Conservation (phyloP, 2,113 vertebrate genomes). For the Alouatta palliata region DNA sequence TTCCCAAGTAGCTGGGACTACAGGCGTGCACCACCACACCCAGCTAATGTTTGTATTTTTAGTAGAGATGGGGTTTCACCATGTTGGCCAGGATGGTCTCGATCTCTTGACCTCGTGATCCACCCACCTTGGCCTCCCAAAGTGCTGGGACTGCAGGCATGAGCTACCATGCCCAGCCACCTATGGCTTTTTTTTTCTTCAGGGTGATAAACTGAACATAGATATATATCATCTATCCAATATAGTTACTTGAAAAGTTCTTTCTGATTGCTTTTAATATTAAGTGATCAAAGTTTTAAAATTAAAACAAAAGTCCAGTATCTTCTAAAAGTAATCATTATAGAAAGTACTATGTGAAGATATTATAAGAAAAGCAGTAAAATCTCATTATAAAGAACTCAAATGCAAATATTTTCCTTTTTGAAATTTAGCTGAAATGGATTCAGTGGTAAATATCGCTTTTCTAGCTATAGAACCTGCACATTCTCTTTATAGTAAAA, state of each 20-base stretch:
- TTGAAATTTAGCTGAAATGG: slow-evolving; percentile 41
- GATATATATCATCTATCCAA: not conserved
- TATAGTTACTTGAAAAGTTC: slow-evolving; percentile 26
- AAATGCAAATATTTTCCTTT: slow-evolving; percentile 50
- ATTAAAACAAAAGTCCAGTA: not conserved
- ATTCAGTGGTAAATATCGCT: not conserved
- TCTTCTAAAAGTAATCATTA: slow-evolving; percentile 21
- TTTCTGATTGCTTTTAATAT: slow-evolving; percentile 16
- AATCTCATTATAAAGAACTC: slow-evolving; percentile 42
- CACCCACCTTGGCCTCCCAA: too few species aligned
- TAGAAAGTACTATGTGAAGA: not conserved
- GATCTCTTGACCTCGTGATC: too few species aligned
- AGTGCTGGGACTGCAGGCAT: too few species aligned
- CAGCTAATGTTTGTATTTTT: too few species aligned
- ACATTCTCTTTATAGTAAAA: slow-evolving; percentile 34
- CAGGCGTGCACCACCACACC: too few species aligned
- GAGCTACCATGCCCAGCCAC: too few species aligned
- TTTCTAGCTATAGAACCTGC: not conserved
- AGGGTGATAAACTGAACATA: not conserved
- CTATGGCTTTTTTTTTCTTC: not conserved
- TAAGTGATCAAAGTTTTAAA: slow-evolving; percentile 23
- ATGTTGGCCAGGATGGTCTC: too few species aligned
- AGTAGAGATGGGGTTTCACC: too few species aligned
- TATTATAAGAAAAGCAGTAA: slow-evolving; percentile 33
- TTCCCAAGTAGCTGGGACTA: too few species aligned